Conservation (phyloP, 2,888 invertebrate species). For the Halictus ligatus region DNA sequence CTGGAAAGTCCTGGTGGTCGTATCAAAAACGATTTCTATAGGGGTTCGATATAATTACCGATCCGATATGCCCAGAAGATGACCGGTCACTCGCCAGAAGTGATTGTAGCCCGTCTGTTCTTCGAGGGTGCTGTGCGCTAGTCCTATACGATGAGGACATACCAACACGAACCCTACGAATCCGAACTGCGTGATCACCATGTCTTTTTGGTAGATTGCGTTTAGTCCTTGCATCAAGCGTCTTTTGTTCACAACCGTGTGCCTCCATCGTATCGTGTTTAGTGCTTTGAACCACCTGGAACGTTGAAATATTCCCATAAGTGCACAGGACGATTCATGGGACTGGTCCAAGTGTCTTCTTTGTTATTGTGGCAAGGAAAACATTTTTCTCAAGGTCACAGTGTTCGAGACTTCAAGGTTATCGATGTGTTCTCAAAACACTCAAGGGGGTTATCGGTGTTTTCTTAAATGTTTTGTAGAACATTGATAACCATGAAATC, state of each 20-base stretch:
- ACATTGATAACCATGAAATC: no score
- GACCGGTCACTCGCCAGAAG: constrained; percentile 92
- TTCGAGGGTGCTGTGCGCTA: constrained; percentile 85
- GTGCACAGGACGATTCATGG: no score
- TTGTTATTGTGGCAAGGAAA: not conserved
- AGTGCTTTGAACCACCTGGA: constrained; percentile 89
- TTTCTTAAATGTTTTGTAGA: no score
- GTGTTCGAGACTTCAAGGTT: no score
- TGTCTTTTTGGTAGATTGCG: constrained; percentile 91
- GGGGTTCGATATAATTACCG: constrained; percentile 83
- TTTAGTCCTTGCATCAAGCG: constrained; percentile 83
- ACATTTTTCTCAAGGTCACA: no score
- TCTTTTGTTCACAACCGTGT: constrained; percentile 86
- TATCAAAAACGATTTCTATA: not conserved
- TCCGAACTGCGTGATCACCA: constrained; percentile 93
- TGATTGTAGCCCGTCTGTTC: constrained; percentile 90
- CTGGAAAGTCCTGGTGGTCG: not conserved
- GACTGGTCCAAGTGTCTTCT: not conserved
- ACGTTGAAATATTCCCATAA: constrained; percentile 28
- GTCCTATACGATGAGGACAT: constrained; percentile 87
- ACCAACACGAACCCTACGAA: constrained; percentile 91
- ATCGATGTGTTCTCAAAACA: no score
- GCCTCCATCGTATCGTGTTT: constrained; percentile 87
- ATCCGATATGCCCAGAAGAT: constrained; percentile 92
- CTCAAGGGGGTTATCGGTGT: no score